A percentile compares a stretch with the other conserved stretches of the same genome.
Evolutionary conservation across 2,113 vertebrate genomes (phyloP).

Genomic region (Phaetusa simplex): DNA sequence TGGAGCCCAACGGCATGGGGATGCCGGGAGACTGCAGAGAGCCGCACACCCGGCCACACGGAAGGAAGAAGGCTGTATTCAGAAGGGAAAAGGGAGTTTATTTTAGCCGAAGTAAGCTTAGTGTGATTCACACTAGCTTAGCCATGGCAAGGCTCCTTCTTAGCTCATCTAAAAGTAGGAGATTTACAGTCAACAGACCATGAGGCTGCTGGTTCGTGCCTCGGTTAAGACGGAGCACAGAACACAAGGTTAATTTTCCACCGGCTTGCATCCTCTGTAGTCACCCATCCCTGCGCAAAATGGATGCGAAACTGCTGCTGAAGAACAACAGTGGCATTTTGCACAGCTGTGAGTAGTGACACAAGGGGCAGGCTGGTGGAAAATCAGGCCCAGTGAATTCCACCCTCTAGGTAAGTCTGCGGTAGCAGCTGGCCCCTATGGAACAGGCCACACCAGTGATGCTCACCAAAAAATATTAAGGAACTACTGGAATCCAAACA

Average conservation of each 20-base stretch:
- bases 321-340: slow-evolving; percentile 2
- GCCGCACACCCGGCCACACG: fast-evolving
- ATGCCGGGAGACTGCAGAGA: background rate
- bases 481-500: background rate
- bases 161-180: slow-evolving; percentile 37
- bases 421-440: background rate
- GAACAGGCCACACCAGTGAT: background rate
- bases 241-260: slow-evolving; percentile 60
- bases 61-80: background rate
- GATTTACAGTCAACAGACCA: slow-evolving; percentile 47
- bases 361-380: background rate
- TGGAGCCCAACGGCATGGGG: background rate
- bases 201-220: slow-evolving; percentile 9
- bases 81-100: background rate
- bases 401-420: background rate
- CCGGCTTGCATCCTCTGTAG: slow-evolving; percentile 20
- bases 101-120: slow-evolving; percentile 22
- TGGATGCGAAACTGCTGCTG: background rate
- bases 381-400: background rate
- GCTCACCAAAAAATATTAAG: background rate
- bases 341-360: background rate
- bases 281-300: slow-evolving; percentile 6
- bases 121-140: slow-evolving; percentile 42
- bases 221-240: background rate
- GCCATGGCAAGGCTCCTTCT: slow-evolving; percentile 23